phyloP scores from a whole-genome alignment of 2,113 vertebrate genomes.

The Paralichthys olivaceus region DNA sequence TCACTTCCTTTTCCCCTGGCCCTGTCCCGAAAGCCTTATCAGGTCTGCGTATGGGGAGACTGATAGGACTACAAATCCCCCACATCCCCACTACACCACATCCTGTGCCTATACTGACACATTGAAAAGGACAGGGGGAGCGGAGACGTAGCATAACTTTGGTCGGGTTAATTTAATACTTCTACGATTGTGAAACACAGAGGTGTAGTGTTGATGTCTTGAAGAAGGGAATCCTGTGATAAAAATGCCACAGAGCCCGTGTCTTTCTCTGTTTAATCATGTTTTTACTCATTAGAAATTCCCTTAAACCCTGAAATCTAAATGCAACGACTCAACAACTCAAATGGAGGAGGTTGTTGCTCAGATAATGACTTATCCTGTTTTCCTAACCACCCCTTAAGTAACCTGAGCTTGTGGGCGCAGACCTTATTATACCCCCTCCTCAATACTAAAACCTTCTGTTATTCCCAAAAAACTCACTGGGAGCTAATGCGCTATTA shows the following conservation, averaged over 20 bases:
- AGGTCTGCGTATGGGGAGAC: constrained; percentile 56
- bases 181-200: not conserved
- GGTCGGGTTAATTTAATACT: constrained; percentile 1
- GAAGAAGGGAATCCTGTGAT: not conserved
- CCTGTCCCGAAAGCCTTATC: constrained; percentile 74
- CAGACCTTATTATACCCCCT: constrained; percentile 50
- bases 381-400: constrained; percentile 52
- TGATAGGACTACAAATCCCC: constrained; percentile 81
- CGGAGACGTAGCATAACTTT: constrained; percentile 6
- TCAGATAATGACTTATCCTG: constrained; percentile 51
- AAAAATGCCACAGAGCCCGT: not conserved
- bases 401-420: constrained; percentile 43
- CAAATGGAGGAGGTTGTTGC: constrained; percentile 42
- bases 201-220: not conserved
- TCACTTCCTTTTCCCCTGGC: constrained; percentile 77
- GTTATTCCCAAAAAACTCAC: constrained; percentile 49
- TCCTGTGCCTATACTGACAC: constrained; percentile 73
- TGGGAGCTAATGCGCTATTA: constrained; percentile 75
- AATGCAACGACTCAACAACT: constrained; percentile 38
- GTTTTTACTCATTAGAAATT: constrained; percentile 33
- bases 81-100: constrained; percentile 63
- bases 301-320: constrained; percentile 40
- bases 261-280: not conserved
- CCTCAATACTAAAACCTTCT: constrained; percentile 58
- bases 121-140: constrained; percentile 54